phyloP scores from a whole-genome alignment of 2,888 invertebrate genomes.

The Drosophila falleni region DNA sequence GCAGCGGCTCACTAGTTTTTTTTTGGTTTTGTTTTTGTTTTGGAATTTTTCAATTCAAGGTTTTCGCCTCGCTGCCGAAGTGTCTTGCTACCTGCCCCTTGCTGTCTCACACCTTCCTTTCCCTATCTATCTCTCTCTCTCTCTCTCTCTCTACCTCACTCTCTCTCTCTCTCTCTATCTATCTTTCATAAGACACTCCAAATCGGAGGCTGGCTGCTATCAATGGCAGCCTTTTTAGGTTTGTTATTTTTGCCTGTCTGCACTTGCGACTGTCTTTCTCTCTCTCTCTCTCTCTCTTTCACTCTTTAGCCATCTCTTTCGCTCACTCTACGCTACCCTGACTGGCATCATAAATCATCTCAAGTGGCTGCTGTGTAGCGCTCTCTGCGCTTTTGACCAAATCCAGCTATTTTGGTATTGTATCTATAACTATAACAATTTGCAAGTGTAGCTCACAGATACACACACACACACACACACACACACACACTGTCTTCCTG shows the following conservation, averaged over 20 bases:
- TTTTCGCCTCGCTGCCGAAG: conserved; percentile 38
- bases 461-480: conserved; percentile 39
- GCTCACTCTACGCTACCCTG: conserved; percentile 27
- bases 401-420: conserved; percentile 60
- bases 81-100: conserved; percentile 3
- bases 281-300: conserved; percentile 7
- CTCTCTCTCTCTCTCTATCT: background rate
- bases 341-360: conserved; percentile 83
- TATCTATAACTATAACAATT: conserved; percentile 69
- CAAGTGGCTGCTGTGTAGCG: conserved; percentile 64
- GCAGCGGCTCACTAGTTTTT: no score
- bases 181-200: conserved; percentile 26
- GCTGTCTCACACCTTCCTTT: conserved; percentile 64
- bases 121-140: conserved; percentile 14
- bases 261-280: conserved; percentile 15
- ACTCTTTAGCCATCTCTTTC: conserved; percentile 1
- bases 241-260: conserved; percentile 48
- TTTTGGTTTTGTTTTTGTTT: conserved; percentile 36
- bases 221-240: conserved; percentile 60
- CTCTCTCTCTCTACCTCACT: conserved; percentile 15
- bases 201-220: conserved; percentile 55
- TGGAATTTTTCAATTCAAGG: conserved; percentile 74
- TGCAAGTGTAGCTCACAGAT: conserved; percentile 68
- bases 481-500: conserved; percentile 6
- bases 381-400: conserved; percentile 37